These are phyloP conservation scores for Alloscopus bannaensis DNA, from an alignment of 2,888 invertebrate species.

Conservation along the genomic window DNA sequence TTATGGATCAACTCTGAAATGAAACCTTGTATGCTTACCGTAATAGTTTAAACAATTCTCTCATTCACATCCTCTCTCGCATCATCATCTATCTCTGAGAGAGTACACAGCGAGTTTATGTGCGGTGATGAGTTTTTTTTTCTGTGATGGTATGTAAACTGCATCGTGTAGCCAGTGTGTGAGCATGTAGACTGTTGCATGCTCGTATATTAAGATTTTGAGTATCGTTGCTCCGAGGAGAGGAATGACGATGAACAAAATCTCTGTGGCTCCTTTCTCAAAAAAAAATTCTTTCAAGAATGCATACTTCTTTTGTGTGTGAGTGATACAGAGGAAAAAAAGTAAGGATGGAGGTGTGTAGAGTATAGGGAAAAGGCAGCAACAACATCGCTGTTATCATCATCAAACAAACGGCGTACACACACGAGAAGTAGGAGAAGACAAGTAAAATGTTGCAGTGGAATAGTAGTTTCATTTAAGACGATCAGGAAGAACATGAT, in stretches of 20 bases:
- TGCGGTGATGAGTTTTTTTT: no score
- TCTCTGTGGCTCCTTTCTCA: conserved; percentile 52
- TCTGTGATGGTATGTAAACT: conserved; percentile 11
- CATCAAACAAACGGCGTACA: conserved; percentile 17
- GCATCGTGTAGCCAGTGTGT: background rate
- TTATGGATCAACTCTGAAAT: no score
- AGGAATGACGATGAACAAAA: conserved; percentile 25
- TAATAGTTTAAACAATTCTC: conserved; percentile 28
- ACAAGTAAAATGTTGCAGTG: conserved; percentile 27
- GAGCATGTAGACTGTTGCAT: background rate
- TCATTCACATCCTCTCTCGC: conserved; percentile 33
- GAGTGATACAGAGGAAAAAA: conserved; percentile 1
- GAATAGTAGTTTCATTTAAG: conserved; percentile 27
- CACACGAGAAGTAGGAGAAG: conserved; percentile 21
- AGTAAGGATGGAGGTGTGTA: conserved; percentile 18
- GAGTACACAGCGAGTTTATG: background rate
- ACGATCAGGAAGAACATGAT: conserved; percentile 32
- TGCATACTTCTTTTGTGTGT: conserved; percentile 55
- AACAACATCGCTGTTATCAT: conserved; percentile 15
- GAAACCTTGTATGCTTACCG: conserved; percentile 8
- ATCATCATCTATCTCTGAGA: conserved; percentile 4
- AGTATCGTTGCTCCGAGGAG: conserved; percentile 24
- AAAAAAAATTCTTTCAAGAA: conserved; percentile 60
- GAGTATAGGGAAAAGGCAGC: conserved; percentile 34
- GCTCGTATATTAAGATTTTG: conserved; percentile 8